A percentile compares a stretch with the other conserved stretches of the same genome.
Evolutionary conservation across 2,113 vertebrate genomes (phyloP).

Genomic region (Microcebus griseorufus): DNA sequence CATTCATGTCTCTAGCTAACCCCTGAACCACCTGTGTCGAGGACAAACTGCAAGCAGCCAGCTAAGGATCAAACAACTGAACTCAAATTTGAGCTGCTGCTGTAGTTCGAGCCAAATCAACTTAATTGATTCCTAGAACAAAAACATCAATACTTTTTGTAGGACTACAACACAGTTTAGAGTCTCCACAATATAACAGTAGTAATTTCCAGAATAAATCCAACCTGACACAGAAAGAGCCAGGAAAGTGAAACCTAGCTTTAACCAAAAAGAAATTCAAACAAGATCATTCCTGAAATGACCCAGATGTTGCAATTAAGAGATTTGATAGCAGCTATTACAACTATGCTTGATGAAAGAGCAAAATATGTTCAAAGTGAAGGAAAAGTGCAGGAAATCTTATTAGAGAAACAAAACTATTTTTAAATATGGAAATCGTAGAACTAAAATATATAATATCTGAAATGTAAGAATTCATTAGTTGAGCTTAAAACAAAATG

Average conservation of each 20-base stretch:
- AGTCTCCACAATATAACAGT: not conserved
- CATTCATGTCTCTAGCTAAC: not conserved
- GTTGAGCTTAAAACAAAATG: not conserved
- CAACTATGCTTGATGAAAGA: not conserved
- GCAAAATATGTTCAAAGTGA: not conserved
- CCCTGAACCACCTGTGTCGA: not conserved
- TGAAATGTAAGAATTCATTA: not conserved
- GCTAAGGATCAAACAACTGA: not conserved
- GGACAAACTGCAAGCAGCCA: not conserved
- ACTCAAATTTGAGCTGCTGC: not conserved
- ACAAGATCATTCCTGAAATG: not conserved
- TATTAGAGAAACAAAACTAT: not conserved
- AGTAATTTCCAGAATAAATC: not conserved
- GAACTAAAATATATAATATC: not conserved
- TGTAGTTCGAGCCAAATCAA: not conserved
- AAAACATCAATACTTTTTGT: not conserved
- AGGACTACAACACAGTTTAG: not conserved
- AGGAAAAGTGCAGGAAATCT: not conserved
- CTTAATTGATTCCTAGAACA: not conserved
- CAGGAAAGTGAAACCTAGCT: not conserved
- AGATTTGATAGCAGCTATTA: not conserved
- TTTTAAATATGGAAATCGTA: not conserved
- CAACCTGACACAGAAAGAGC: not conserved
- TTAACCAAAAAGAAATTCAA: not conserved
- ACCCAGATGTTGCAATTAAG: not conserved